These are phyloP conservation scores for Drosophila prostipennis DNA, from an alignment of 2,888 invertebrate genomes.

Conservation along the genomic window DNA sequence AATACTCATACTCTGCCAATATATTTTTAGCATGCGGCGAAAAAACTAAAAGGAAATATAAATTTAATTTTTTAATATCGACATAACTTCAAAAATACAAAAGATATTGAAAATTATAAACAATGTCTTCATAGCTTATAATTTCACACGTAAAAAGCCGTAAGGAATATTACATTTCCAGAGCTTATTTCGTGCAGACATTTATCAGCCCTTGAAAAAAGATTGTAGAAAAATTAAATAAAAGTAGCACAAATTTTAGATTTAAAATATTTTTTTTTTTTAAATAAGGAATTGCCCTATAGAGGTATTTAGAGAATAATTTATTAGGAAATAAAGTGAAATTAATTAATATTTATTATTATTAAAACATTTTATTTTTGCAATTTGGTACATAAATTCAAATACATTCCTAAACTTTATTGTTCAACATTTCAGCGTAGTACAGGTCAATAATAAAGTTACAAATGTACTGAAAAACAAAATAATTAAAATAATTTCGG, in stretches of 20 bases:
- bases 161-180: not conserved
- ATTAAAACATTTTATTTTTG: too few species aligned
- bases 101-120: not conserved
- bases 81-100: not conserved
- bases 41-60: conserved; percentile 7
- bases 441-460: too few species aligned
- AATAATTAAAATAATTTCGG: too few species aligned
- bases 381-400: too few species aligned
- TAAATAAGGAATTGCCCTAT: too few species aligned
- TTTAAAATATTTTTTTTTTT: too few species aligned
- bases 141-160: not conserved
- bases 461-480: too few species aligned
- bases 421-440: too few species aligned
- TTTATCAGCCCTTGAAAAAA: not conserved
- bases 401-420: too few species aligned
- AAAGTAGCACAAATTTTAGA: too few species aligned
- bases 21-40: not conserved
- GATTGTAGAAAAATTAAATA: too few species aligned
- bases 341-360: not conserved
- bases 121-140: not conserved
- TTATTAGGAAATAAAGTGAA: not conserved
- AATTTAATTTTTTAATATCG: not conserved
- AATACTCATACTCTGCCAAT: not conserved
- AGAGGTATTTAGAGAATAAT: too few species aligned
- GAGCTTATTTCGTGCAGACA: not conserved